These are phyloP conservation scores for Urophycis tenuis DNA, from an alignment of 2,797 vertebrate species.

Conservation along the genomic window DNA sequence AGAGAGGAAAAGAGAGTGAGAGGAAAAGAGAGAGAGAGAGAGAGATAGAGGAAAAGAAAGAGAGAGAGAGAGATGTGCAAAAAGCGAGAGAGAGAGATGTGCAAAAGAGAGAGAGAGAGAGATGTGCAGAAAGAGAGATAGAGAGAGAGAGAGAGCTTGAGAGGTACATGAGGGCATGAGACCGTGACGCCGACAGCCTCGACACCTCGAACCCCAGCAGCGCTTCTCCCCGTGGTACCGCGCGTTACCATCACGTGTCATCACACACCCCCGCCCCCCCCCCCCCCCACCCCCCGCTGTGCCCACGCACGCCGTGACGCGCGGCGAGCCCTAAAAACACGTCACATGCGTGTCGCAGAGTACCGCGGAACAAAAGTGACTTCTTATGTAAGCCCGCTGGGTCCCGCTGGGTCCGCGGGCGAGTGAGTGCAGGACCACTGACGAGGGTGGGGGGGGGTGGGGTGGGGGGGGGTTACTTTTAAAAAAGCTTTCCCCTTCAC, in stretches of 20 bases:
- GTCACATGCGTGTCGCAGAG: not conserved
- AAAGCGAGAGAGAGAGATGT: not conserved
- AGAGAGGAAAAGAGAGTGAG: not conserved
- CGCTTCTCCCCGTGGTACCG: not conserved
- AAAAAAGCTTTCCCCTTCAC: conserved; percentile 62
- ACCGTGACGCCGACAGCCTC: not conserved
- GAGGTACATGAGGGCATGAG: not conserved
- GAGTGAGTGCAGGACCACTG: conserved; percentile 59
- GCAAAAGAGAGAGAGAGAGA: not conserved
- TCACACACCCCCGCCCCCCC: not conserved
- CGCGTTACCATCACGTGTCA: no score
- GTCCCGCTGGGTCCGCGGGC: conserved; percentile 41
- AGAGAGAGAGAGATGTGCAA: not conserved
- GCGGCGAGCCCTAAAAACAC: conserved; percentile 19
- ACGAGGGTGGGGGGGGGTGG: conserved; percentile 19
- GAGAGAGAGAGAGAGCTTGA: not conserved
- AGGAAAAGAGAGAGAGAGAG: not conserved
- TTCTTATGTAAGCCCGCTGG: conserved; percentile 51
- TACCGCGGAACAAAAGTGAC: conserved; percentile 37
- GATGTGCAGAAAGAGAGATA: not conserved
- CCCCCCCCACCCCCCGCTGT: no score
- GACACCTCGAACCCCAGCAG: not conserved
- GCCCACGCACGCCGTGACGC: not conserved
- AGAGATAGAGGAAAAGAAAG: not conserved
- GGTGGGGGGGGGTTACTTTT: conserved; percentile 32